Evolutionary conservation across 2,888 invertebrate species (phyloP).

Genomic region (Callimorpha dominula): DNA sequence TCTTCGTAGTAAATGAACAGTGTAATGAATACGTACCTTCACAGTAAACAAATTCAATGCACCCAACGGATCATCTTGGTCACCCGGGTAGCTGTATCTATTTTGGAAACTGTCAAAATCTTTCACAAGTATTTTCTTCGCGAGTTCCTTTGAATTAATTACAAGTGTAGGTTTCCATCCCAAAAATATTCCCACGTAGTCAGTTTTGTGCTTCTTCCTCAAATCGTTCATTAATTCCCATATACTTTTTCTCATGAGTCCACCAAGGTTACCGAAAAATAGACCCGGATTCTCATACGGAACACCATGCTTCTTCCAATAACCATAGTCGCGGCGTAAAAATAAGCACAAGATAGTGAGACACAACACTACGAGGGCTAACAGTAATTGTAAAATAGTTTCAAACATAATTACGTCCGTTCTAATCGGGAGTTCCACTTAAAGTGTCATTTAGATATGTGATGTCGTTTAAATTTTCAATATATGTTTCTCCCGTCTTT

Average conservation of each 20-base stretch:
- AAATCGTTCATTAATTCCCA: conserved; percentile 64
- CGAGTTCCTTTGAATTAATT: conserved; percentile 70
- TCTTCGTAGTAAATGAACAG: no score
- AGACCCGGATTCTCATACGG: conserved; percentile 64
- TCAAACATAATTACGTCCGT: conserved; percentile 40
- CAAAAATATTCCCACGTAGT: conserved; percentile 70
- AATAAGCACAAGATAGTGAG: background rate
- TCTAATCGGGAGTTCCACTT: background rate
- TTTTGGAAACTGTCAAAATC: conserved; percentile 70
- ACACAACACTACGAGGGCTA: conserved; percentile 47
- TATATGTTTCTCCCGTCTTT: background rate
- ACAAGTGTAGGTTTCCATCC: conserved; percentile 68
- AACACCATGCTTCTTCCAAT: conserved; percentile 70
- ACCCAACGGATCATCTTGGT: conserved; percentile 67
- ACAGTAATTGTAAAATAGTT: conserved; percentile 39
- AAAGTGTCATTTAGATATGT: background rate
- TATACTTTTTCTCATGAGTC: conserved; percentile 69
- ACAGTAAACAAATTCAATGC: conserved; percentile 72
- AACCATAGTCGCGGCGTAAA: conserved; percentile 57
- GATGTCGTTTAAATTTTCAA: background rate
- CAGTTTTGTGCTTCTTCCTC: conserved; percentile 55
- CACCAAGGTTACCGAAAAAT: conserved; percentile 65
- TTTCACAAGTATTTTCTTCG: conserved; percentile 64
- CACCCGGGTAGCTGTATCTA: conserved; percentile 61
- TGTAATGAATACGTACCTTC: conserved; percentile 55